Evolutionary conservation across 2,797 vertebrate genomes (phyloP).

Genomic region (Arctocebus calabarensis): DNA sequence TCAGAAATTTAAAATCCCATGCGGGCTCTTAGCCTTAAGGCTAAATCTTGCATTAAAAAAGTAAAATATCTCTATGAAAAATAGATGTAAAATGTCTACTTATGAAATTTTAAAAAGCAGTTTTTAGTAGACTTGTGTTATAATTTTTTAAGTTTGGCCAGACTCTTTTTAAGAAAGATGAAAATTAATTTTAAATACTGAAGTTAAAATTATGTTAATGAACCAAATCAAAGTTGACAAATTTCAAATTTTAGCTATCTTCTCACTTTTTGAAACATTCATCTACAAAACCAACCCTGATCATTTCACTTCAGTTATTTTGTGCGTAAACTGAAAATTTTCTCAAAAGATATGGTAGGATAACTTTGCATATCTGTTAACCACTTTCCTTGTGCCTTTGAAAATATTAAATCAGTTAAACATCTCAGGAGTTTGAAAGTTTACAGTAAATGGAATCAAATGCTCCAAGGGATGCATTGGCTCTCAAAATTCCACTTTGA

Average conservation of each 20-base stretch:
- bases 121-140: background rate
- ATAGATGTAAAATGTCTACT: slow-evolving; percentile 48
- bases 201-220: slow-evolving; percentile 38
- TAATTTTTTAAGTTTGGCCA: slow-evolving; percentile 18
- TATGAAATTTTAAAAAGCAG: background rate
- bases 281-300: background rate
- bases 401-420: background rate
- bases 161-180: slow-evolving; percentile 49
- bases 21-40: background rate
- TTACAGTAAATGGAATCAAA: background rate
- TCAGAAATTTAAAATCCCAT: slow-evolving; percentile 18
- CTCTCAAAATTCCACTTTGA: background rate
- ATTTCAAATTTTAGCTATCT: slow-evolving; percentile 41
- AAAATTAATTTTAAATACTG: slow-evolving; percentile 45
- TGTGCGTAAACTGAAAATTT: background rate
- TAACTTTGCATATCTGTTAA: background rate
- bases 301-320: background rate
- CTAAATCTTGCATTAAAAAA: slow-evolving; percentile 47
- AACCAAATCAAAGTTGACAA: slow-evolving; percentile 7
- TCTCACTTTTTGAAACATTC: slow-evolving; percentile 15
- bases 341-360: background rate
- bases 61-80: slow-evolving; percentile 38
- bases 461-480: background rate
- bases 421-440: background rate
- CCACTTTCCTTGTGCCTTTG: slow-evolving; percentile 23